These are phyloP conservation scores for Amaurobius ferox DNA, from an alignment of 2,888 invertebrate species.

Conservation along the genomic window DNA sequence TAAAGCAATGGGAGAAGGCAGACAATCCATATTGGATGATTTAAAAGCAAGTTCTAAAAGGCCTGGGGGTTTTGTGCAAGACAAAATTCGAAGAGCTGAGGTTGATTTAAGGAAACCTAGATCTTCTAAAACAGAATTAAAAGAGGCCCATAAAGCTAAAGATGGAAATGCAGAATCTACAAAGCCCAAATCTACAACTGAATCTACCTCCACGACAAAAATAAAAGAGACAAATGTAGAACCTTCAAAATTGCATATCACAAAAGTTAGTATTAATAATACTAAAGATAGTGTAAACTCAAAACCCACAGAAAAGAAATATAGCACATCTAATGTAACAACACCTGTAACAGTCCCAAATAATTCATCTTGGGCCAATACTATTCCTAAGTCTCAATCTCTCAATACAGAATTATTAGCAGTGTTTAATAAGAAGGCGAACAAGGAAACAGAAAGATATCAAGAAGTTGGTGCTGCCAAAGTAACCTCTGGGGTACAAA, in stretches of 20 bases:
- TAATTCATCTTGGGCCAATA: slow-evolving; percentile 15
- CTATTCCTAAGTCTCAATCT: slow-evolving; percentile 57
- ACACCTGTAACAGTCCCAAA: neutral
- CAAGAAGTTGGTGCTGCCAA: slow-evolving; percentile 3
- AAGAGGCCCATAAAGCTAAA: neutral
- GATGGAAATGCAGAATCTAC: neutral
- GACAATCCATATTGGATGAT: slow-evolving; percentile 59
- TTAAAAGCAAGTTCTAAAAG: slow-evolving; percentile 56
- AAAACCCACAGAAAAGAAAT: slow-evolving; percentile 9
- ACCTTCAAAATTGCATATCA: slow-evolving; percentile 66
- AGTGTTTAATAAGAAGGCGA: slow-evolving; percentile 49
- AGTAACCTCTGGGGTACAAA: slow-evolving; percentile 15
- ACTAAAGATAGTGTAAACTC: slow-evolving; percentile 5
- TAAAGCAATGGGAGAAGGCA: slow-evolving; percentile 5
- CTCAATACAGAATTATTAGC: slow-evolving; percentile 55
- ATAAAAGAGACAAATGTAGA: slow-evolving; percentile 28
- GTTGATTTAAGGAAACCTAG: slow-evolving; percentile 63
- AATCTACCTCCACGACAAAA: neutral
- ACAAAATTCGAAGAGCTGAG: slow-evolving; percentile 56
- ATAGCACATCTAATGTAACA: slow-evolving; percentile 14
- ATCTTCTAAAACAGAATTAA: slow-evolving; percentile 37
- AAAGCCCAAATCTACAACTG: slow-evolving; percentile 2
- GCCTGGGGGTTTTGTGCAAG: slow-evolving; percentile 59
- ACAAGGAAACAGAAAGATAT: slow-evolving; percentile 20
- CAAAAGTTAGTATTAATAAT: slow-evolving; percentile 59